A percentile compares a stretch with the other conserved stretches of the same genome.
phyloP scores from a whole-genome alignment of 1,140 invertebrate species.

The Brachionus calyciflorus region DNA sequence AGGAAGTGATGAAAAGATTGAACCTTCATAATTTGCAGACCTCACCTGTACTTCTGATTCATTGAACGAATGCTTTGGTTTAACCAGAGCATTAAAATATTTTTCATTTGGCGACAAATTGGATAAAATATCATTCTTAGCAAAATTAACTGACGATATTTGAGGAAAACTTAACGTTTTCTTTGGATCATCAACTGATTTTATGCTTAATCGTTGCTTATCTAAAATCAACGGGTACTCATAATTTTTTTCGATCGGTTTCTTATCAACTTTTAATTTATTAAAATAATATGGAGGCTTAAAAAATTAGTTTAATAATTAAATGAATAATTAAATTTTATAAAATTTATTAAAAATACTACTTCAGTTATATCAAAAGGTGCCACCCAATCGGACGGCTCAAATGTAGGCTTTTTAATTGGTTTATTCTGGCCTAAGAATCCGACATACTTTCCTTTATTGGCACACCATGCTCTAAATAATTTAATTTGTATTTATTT shows the following conservation, averaged over 20 bases:
- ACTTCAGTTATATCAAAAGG: slow-evolving; percentile 59
- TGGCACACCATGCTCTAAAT: slow-evolving; percentile 56
- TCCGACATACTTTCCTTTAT: slow-evolving; percentile 55
- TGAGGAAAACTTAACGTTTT: neutral
- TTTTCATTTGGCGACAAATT: slow-evolving; percentile 15
- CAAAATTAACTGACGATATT: neutral
- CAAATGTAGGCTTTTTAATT: slow-evolving; percentile 53
- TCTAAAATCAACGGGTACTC: slow-evolving; percentile 25
- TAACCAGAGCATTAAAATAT: slow-evolving; percentile 27
- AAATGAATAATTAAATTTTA: neutral
- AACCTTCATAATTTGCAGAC: slow-evolving; percentile 8
- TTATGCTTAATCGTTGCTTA: neutral
- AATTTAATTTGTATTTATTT: too few species aligned
- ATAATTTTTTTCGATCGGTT: slow-evolving; percentile 24
- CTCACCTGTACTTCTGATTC: neutral
- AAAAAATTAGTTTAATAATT: neutral
- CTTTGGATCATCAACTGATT: neutral
- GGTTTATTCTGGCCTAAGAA: slow-evolving; percentile 56
- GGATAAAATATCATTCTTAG: neutral
- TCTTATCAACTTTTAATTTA: neutral
- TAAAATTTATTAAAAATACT: neutral
- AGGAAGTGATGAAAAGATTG: slow-evolving; percentile 32
- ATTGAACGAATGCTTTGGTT: slow-evolving; percentile 21
- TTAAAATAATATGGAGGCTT: slow-evolving; percentile 1
- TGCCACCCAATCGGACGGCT: slow-evolving; percentile 50